These are phyloP conservation scores for Leuctra nigra DNA, from an alignment of 2,888 invertebrate genomes.

Conservation along the genomic window DNA sequence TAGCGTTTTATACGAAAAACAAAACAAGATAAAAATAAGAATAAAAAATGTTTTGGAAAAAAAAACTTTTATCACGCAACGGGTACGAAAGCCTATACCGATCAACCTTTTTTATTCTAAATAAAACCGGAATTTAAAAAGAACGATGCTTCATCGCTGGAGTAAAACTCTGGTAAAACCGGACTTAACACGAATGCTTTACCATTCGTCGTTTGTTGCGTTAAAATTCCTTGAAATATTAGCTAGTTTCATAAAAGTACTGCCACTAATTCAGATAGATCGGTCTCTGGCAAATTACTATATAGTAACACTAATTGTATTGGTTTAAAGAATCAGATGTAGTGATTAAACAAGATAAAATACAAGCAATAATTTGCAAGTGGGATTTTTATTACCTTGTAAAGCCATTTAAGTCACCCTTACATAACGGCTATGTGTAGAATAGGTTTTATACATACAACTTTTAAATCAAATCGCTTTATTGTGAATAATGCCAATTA, in stretches of 20 bases:
- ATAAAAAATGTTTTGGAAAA: too few species aligned
- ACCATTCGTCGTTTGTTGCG: background rate
- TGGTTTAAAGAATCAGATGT: conserved; percentile 7
- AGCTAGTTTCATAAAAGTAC: conserved; percentile 12
- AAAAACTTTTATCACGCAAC: background rate
- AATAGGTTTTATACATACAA: too few species aligned
- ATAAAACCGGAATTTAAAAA: conserved; percentile 10
- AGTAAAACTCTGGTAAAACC: too few species aligned
- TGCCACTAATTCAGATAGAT: conserved; percentile 14
- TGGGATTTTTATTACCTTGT: conserved; percentile 5
- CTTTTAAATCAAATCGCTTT: too few species aligned
- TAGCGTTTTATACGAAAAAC: too few species aligned
- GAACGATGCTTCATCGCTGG: background rate
- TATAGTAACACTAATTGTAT: conserved; percentile 8
- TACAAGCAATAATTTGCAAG: conserved; percentile 8
- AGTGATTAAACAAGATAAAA: conserved; percentile 16
- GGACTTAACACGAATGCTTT: background rate
- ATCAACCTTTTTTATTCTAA: background rate
- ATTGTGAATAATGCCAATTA: too few species aligned
- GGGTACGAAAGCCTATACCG: background rate
- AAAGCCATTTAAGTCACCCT: background rate
- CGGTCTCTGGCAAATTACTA: conserved; percentile 7
- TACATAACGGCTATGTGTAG: too few species aligned
- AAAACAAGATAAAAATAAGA: too few species aligned
- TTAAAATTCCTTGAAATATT: conserved; percentile 8